Conservation (phyloP, 2,113 vertebrate species). For the Rhinolophus ferrumequinum region DNA sequence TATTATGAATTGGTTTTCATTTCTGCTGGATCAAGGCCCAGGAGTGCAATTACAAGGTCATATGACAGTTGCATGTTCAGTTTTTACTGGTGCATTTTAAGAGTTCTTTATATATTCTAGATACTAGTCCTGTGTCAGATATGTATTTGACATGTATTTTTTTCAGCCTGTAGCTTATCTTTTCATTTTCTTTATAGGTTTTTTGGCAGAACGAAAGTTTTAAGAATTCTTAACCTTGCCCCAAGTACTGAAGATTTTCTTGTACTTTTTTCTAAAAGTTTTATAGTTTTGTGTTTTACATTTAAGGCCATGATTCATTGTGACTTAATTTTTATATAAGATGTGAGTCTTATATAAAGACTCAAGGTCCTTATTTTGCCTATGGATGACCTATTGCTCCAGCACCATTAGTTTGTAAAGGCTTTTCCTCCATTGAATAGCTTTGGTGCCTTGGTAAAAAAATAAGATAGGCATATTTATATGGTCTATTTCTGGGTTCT, state of each 20-base stretch:
- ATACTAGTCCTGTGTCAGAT: background rate
- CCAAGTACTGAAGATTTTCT: background rate
- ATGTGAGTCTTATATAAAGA: background rate
- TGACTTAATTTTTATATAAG: background rate
- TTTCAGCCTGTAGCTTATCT: background rate
- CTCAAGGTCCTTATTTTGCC: background rate
- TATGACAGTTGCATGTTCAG: background rate
- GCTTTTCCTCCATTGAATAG: background rate
- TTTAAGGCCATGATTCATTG: background rate
- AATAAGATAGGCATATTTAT: background rate
- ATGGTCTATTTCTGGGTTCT: background rate
- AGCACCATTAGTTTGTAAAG: background rate
- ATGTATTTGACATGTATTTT: background rate
- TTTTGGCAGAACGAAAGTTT: conserved; percentile 9
- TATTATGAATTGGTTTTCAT: conserved; percentile 9
- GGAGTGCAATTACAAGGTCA: background rate
- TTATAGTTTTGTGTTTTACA: background rate
- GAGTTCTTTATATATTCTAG: background rate
- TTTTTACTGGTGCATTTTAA: background rate
- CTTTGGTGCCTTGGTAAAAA: conserved; percentile 26
- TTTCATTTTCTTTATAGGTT: background rate
- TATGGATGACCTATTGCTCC: background rate
- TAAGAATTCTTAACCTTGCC: background rate
- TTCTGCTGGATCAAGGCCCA: background rate
- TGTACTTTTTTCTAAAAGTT: background rate